A percentile compares a stretch with the other conserved stretches of the same genome.
These are phyloP conservation scores for Tipula helvola DNA, from an alignment of 2,888 invertebrate genomes.

Conservation along the genomic window DNA sequence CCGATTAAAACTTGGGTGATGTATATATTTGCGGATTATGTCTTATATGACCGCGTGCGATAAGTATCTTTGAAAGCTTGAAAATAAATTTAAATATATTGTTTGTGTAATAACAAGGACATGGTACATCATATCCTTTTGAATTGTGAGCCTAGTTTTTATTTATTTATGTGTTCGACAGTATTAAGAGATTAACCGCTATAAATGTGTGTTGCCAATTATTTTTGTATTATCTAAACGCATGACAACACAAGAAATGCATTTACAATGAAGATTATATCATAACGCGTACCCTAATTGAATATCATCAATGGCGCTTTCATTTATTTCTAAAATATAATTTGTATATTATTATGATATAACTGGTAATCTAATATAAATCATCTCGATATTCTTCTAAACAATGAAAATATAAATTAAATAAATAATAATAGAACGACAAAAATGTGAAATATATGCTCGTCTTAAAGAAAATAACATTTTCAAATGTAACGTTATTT, in stretches of 20 bases:
- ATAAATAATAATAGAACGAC: not conserved
- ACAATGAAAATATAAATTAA: not conserved
- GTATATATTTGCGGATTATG: not conserved
- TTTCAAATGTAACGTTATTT: not conserved
- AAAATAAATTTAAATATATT: not conserved
- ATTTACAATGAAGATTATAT: not conserved
- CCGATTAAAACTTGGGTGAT: not conserved
- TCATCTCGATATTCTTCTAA: not conserved
- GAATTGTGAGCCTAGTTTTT: not conserved
- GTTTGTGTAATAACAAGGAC: not conserved
- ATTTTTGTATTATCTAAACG: not conserved
- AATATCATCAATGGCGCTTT: not conserved
- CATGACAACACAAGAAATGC: not conserved
- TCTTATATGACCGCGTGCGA: not conserved
- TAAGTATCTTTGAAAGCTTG: not conserved
- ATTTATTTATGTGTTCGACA: not conserved
- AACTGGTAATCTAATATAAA: conserved; percentile 4
- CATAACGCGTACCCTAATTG: not conserved
- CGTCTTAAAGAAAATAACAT: not conserved
- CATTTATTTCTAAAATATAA: not conserved
- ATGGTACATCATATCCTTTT: not conserved
- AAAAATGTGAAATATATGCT: not conserved
- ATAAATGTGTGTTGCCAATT: not conserved
- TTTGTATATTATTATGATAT: not conserved
- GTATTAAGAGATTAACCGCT: not conserved